These are phyloP conservation scores for Drosophila auraria DNA, from an alignment of 1,140 invertebrate genomes.

Conservation along the genomic window DNA sequence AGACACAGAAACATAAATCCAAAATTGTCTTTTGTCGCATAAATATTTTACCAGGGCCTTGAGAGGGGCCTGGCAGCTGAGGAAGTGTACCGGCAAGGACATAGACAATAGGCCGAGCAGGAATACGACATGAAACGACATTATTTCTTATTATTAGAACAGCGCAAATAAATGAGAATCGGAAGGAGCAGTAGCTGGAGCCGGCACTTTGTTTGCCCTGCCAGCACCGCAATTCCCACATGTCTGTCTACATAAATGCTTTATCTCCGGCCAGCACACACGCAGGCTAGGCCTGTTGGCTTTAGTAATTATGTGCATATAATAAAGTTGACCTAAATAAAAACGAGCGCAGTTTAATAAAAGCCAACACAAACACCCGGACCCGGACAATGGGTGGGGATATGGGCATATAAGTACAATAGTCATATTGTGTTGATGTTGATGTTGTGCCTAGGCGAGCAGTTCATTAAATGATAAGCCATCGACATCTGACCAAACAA, in stretches of 20 bases:
- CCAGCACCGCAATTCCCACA: constrained; percentile 65
- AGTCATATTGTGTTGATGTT: constrained; percentile 44
- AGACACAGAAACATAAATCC: constrained; percentile 69
- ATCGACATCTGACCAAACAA: constrained; percentile 60
- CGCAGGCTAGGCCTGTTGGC: constrained; percentile 50
- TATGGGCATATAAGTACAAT: constrained; percentile 31
- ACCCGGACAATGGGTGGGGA: constrained; percentile 8
- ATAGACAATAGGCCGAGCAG: constrained; percentile 65
- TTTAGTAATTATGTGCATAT: constrained; percentile 81
- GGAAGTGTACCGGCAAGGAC: constrained; percentile 14
- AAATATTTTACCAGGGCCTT: constrained; percentile 76
- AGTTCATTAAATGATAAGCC: constrained; percentile 81
- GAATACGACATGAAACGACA: constrained; percentile 63
- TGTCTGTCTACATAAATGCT: constrained; percentile 78
- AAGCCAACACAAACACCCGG: constrained; percentile 14
- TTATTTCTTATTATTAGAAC: constrained; percentile 83
- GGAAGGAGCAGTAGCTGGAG: constrained; percentile 11
- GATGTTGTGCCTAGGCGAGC: constrained; percentile 36
- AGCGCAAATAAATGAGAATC: constrained; percentile 74
- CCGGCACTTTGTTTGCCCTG: constrained; percentile 49
- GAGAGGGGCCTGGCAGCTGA: constrained; percentile 24
- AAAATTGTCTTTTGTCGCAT: constrained; percentile 83
- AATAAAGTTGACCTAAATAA: constrained; percentile 80
- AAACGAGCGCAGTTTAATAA: constrained; percentile 45
- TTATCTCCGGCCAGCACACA: constrained; percentile 71